Conservation (phyloP, 2,797 vertebrate species). For the Macropodus opercularis region DNA sequence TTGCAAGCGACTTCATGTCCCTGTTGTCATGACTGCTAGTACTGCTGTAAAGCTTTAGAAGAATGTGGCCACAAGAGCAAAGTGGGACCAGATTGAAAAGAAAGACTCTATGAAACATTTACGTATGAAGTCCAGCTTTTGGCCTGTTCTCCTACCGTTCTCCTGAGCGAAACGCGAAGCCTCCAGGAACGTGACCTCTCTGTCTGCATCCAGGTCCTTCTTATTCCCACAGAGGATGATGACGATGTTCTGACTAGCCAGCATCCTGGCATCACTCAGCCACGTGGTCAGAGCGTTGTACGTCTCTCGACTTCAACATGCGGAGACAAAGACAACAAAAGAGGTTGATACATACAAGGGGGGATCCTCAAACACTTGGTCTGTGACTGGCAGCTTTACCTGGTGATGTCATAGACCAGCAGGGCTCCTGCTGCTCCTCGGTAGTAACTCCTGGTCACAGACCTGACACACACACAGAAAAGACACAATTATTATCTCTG, state of each 20-base stretch:
- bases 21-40: no score
- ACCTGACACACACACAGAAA: conserved; percentile 73
- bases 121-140: neutral
- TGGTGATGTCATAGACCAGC: conserved; percentile 94
- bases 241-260: conserved; percentile 95
- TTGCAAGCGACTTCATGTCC: no score
- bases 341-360: neutral
- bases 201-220: conserved; percentile 91
- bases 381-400: conserved; percentile 72
- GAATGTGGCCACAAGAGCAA: no score
- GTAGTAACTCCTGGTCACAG: conserved; percentile 94
- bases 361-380: neutral
- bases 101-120: neutral
- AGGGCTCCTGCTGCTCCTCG: conserved; percentile 92
- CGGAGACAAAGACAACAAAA: neutral
- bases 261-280: conserved; percentile 91
- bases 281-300: conserved; percentile 95
- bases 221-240: conserved; percentile 96
- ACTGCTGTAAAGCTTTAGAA: no score
- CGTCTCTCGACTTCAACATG: conserved; percentile 86
- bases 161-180: conserved; percentile 94
- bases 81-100: neutral
- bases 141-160: conserved; percentile 80
- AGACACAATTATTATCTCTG: neutral
- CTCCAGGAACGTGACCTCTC: conserved; percentile 94